Evolutionary conservation across 2,797 vertebrate genomes (phyloP).

Genomic region (Merluccius polli): DNA sequence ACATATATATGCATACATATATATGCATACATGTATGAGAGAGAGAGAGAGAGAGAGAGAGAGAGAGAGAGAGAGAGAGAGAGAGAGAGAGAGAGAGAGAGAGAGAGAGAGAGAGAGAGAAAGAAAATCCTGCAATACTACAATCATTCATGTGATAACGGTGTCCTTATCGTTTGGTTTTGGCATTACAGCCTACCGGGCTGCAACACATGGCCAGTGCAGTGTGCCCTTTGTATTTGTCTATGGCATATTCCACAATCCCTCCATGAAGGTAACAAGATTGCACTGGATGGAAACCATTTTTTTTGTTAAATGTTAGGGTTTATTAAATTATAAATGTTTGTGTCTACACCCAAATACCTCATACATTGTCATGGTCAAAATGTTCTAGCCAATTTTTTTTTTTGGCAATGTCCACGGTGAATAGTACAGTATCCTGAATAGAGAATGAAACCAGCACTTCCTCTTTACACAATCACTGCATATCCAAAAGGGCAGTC

Average conservation of each 20-base stretch:
- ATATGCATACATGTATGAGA: no score
- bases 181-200: background rate
- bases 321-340: background rate
- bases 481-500: conserved; percentile 39
- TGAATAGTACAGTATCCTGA: conserved; percentile 13
- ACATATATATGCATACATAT: no score
- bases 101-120: no score
- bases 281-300: background rate
- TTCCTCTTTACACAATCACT: conserved; percentile 52
- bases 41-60: no score
- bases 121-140: no score
- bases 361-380: background rate
- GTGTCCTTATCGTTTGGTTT: background rate
- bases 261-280: background rate
- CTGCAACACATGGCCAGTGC: background rate
- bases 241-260: background rate
- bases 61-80: no score
- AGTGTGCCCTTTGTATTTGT: background rate
- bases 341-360: background rate
- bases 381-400: background rate
- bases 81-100: no score
- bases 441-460: conserved; percentile 52
- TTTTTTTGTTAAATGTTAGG: background rate
- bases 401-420: no score
- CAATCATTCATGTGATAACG: conserved; percentile 5